Evolutionary conservation across 2,888 invertebrate species (phyloP).

Genomic region (Geophilus truncorum): DNA sequence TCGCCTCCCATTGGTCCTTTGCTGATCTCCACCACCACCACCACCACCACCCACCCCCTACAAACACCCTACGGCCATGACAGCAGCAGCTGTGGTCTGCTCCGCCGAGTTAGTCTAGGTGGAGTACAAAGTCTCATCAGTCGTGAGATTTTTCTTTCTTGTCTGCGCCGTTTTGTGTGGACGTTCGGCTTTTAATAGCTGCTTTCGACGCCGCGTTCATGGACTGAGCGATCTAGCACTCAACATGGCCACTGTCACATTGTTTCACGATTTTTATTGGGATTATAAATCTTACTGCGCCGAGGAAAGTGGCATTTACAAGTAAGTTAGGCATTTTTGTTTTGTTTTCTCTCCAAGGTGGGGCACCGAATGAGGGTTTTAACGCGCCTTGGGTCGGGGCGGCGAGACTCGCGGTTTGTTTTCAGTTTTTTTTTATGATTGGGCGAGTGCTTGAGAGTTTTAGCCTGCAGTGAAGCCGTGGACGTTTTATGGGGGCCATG

Average conservation of each 20-base stretch:
- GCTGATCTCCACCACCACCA: background rate
- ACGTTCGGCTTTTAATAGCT: background rate
- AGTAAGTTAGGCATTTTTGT: background rate
- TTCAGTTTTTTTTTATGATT: background rate
- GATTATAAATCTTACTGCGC: slow-evolving; percentile 2
- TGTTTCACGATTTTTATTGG: slow-evolving; percentile 24
- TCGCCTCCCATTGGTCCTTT: background rate
- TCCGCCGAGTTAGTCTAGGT: slow-evolving; percentile 12
- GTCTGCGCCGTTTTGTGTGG: background rate
- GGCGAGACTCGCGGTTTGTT: background rate
- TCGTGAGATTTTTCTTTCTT: background rate
- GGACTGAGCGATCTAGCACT: background rate
- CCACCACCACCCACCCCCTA: too few species aligned
- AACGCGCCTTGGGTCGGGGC: background rate
- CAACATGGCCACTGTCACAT: slow-evolving; percentile 13
- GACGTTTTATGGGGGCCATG: background rate
- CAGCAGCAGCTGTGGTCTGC: slow-evolving; percentile 23
- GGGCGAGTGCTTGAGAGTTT: background rate
- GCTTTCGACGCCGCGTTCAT: background rate
- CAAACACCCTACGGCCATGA: slow-evolving; percentile 24
- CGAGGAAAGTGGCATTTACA: slow-evolving; percentile 5
- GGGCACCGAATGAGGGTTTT: too few species aligned
- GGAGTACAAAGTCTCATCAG: slow-evolving; percentile 24
- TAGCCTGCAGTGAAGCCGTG: background rate
- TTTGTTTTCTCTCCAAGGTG: too few species aligned